These are phyloP conservation scores for Melikaiella ostensackeni DNA, from an alignment of 2,888 invertebrate species.

Conservation along the genomic window DNA sequence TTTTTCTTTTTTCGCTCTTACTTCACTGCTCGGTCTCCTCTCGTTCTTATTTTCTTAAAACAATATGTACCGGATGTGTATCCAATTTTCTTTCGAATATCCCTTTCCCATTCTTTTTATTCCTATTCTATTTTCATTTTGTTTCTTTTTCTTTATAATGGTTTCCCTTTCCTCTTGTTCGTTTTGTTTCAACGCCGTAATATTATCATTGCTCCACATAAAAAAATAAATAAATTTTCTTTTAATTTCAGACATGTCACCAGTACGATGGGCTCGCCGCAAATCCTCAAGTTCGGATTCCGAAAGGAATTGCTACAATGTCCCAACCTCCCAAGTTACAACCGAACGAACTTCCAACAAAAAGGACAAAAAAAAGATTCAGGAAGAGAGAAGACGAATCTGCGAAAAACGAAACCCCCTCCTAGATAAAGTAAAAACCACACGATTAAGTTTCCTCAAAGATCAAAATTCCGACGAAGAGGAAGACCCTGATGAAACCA, in stretches of 20 bases:
- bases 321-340: slow-evolving; percentile 78
- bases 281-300: slow-evolving; percentile 82
- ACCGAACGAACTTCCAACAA: slow-evolving; percentile 78
- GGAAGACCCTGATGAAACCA: slow-evolving; percentile 58
- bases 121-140: neutral
- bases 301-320: slow-evolving; percentile 84
- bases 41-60: neutral
- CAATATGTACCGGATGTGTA: no score
- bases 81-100: neutral
- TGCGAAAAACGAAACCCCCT: slow-evolving; percentile 85
- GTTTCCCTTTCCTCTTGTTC: neutral
- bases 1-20: neutral
- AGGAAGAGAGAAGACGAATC: slow-evolving; percentile 74
- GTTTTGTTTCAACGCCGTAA: neutral
- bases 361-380: slow-evolving; percentile 79
- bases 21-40: slow-evolving; percentile 5
- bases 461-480: slow-evolving; percentile 65
- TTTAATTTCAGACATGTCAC: slow-evolving; percentile 80
- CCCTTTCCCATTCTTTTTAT: neutral
- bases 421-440: slow-evolving; percentile 85
- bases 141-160: neutral
- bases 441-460: slow-evolving; percentile 83
- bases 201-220: neutral
- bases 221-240: neutral
- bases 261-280: slow-evolving; percentile 81